Evolutionary conservation across 1,140 invertebrate genomes (phyloP), one percentile per base, ranked within the genome.

Genomic region (Phymorhynchus buccinoides): DNA sequence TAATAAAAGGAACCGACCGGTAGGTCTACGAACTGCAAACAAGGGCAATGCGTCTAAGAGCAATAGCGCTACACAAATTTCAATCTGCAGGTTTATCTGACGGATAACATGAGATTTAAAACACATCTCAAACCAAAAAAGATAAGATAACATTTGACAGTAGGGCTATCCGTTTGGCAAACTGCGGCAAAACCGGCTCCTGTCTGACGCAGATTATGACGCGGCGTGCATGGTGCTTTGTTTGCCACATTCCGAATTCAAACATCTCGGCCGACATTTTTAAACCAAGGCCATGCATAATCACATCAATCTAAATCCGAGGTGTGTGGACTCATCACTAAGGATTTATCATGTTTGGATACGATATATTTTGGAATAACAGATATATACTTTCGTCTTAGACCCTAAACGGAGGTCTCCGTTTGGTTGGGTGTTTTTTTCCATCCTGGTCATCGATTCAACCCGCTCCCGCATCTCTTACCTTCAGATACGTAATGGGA

Each of bases 401-500:
- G 12, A 22, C 12, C 56, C 6, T 4, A 22, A 16, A 27, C 1
- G 56, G 56, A 16, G 4, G 56, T 62, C 56, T 62, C 56, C n/a
- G n/a, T n/a, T n/a, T n/a, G n/a, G n/a, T 12, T 27, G 56, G 56
- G n/a, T 4, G 18, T 71, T 42, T 30, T 84, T 48, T 52, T 73
- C 78, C 71, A 84, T 75, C 71, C 83, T 77, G 68, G 32, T 84
- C n/a, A 39, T 32, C 30, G 12, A 9, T 14, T 52, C 48, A 52
- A 52, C 48, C 48, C 48, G 48, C 48, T 52, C 48, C 48, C 12
- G 48, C 44, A 48, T 48, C 44, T 80, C 84, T 86, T 92, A 93
- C 93, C 91, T 93, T 92, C 79, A 93, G 91, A 86, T 92, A 93
- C 88, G 94, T 95, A 89, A 96, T 96, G 84, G 96, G 96, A 37